phyloP scores from a whole-genome alignment of 1,140 invertebrate genomes.

The Papilio xuthus region DNA sequence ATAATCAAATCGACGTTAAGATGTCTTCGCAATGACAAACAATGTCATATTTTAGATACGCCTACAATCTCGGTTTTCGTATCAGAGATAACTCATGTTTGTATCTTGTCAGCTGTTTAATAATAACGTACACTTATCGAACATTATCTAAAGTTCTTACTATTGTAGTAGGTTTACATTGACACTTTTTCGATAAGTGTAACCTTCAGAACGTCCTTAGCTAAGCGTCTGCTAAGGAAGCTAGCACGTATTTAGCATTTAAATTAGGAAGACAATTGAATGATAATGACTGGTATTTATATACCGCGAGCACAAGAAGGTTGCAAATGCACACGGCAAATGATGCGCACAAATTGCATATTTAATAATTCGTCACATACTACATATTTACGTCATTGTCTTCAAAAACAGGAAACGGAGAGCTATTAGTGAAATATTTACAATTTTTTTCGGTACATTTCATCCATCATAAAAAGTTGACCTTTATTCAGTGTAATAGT shows the following conservation, averaged over 20 bases:
- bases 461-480: neutral
- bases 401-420: slow-evolving; percentile 15
- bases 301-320: neutral
- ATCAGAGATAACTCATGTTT: slow-evolving; percentile 17
- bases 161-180: slow-evolving; percentile 6
- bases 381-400: slow-evolving; percentile 16
- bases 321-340: neutral
- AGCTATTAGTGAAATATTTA: neutral
- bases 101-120: slow-evolving; percentile 20
- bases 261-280: slow-evolving; percentile 49
- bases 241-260: slow-evolving; percentile 43
- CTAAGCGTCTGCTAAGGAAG: slow-evolving; percentile 43
- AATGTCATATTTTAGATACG: slow-evolving; percentile 34
- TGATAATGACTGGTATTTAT: slow-evolving; percentile 32
- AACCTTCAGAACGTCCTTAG: slow-evolving; percentile 49
- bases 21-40: slow-evolving; percentile 27
- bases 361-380: slow-evolving; percentile 21
- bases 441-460: neutral
- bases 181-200: slow-evolving; percentile 42
- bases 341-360: slow-evolving; percentile 12
- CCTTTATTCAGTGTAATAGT: neutral
- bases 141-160: slow-evolving; percentile 30
- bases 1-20: slow-evolving; percentile 17
- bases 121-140: slow-evolving; percentile 22
- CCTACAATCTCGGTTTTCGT: slow-evolving; percentile 11